phyloP scores from a whole-genome alignment of 2,113 vertebrate genomes.

The Takifugu flavidus region DNA sequence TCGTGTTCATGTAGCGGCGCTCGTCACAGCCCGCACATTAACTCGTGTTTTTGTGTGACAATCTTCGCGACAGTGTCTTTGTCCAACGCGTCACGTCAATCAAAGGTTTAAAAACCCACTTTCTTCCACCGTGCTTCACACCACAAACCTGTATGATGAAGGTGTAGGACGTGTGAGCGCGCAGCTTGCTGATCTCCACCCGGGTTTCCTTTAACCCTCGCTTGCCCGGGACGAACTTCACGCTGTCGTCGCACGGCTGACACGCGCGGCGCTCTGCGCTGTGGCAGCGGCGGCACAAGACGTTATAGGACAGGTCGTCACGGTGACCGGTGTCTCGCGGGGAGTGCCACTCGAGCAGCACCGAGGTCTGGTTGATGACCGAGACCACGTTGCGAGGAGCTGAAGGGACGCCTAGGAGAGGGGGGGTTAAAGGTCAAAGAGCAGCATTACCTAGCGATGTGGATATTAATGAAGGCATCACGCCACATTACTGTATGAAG shows the following conservation, averaged over 20 bases:
- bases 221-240: constrained; percentile 86
- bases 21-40: no score
- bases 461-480: no score
- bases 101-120: neutral
- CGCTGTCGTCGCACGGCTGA: constrained; percentile 89
- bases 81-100: no score
- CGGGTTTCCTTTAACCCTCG: constrained; percentile 82
- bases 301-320: constrained; percentile 90
- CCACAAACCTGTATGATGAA: constrained; percentile 86
- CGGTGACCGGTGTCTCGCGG: constrained; percentile 89
- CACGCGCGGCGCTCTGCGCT: constrained; percentile 83
- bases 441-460: no score
- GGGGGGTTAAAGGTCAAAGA: neutral
- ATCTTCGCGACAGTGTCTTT: no score
- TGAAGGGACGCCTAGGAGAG: constrained; percentile 84
- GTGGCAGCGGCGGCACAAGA: constrained; percentile 91
- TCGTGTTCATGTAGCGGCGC: no score
- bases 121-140: neutral
- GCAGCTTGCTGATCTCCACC: constrained; percentile 91
- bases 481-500: no score
- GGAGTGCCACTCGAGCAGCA: constrained; percentile 91
- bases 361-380: constrained; percentile 92
- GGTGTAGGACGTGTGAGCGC: constrained; percentile 91
- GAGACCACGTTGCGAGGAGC: constrained; percentile 94
- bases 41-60: no score